Percentiles rank a stretch among this genome's conserved stretches.
phyloP scores from a whole-genome alignment of 1,140 invertebrate genomes.

The Drosophila seguyi region DNA sequence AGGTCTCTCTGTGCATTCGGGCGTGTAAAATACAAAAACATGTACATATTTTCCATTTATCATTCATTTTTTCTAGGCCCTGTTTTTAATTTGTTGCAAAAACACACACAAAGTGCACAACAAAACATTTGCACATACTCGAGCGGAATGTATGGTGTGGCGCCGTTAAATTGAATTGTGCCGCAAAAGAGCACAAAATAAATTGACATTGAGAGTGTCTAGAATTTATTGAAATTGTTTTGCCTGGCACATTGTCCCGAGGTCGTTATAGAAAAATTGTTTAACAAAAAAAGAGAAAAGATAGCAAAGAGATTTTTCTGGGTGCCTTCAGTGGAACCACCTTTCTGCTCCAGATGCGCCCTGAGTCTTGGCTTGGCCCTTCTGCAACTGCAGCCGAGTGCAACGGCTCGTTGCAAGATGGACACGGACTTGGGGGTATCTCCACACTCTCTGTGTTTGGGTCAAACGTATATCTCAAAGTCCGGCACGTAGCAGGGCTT shows the following conservation, averaged over 20 bases:
- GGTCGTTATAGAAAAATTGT: constrained; percentile 52
- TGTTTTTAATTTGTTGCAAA: constrained; percentile 72
- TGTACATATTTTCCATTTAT: constrained; percentile 51
- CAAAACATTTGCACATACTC: constrained; percentile 53
- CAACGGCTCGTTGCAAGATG: constrained; percentile 71
- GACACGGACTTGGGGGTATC: constrained; percentile 27
- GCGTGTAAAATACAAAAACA: constrained; percentile 55
- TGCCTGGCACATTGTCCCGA: constrained; percentile 58
- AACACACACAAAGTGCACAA: constrained; percentile 41
- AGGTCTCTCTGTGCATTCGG: constrained; percentile 56
- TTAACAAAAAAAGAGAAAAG: not conserved
- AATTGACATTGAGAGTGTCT: constrained; percentile 73
- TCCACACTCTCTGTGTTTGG: constrained; percentile 20
- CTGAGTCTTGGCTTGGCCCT: constrained; percentile 57
- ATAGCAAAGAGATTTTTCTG: constrained; percentile 41
- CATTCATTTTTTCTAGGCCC: constrained; percentile 27
- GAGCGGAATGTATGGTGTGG: constrained; percentile 22
- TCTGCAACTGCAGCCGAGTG: constrained; percentile 73
- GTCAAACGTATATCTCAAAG: constrained; percentile 44
- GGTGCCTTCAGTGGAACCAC: constrained; percentile 47
- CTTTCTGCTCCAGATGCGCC: constrained; percentile 75
- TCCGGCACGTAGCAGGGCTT: constrained; percentile 61
- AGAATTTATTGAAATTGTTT: constrained; percentile 80
- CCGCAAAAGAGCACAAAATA: constrained; percentile 69
- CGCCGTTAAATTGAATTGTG: constrained; percentile 75